phyloP scores from a whole-genome alignment of 1,140 invertebrate genomes.

The Paracyclopina nana region DNA sequence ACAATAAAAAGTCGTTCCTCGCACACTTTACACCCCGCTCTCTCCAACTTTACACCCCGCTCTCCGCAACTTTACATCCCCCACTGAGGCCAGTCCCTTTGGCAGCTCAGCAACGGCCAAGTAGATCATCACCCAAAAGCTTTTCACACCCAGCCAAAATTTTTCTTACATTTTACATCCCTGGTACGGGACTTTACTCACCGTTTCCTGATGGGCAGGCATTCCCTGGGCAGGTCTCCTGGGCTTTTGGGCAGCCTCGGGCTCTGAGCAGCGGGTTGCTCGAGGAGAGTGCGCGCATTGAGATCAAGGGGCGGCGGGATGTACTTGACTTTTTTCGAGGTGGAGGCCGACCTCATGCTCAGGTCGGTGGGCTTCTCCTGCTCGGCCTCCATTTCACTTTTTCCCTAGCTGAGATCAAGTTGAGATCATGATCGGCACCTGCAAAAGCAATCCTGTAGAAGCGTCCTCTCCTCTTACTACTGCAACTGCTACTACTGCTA shows the following conservation, averaged over 20 bases:
- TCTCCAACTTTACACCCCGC: no score
- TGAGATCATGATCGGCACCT: no score
- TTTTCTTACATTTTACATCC: no score
- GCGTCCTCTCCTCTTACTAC: no score
- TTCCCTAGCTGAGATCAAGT: no score
- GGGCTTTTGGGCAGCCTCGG: constrained; percentile 18
- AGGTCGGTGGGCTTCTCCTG: constrained; percentile 15
- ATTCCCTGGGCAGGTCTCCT: constrained; percentile 20
- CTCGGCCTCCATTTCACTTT: constrained; percentile 7
- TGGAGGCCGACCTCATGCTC: constrained; percentile 6
- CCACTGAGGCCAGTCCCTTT: neutral
- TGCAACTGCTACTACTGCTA: no score
- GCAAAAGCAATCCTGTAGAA: no score
- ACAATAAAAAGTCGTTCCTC: no score
- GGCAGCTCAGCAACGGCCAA: neutral
- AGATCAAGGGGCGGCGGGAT: constrained; percentile 23
- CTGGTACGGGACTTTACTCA: no score
- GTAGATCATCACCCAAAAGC: neutral
- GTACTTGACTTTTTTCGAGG: constrained; percentile 12
- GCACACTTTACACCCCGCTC: no score
- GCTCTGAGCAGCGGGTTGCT: neutral
- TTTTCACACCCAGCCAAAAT: no score
- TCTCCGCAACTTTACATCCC: no score
- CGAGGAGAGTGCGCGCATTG: constrained; percentile 20
- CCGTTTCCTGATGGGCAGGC: constrained; percentile 22